Evolutionary conservation across 53 echinoderm and acorn worm genomes (phyloP), one percentile per base, ranked within the genome.

Genomic region (Paracentrotus lividus): DNA sequence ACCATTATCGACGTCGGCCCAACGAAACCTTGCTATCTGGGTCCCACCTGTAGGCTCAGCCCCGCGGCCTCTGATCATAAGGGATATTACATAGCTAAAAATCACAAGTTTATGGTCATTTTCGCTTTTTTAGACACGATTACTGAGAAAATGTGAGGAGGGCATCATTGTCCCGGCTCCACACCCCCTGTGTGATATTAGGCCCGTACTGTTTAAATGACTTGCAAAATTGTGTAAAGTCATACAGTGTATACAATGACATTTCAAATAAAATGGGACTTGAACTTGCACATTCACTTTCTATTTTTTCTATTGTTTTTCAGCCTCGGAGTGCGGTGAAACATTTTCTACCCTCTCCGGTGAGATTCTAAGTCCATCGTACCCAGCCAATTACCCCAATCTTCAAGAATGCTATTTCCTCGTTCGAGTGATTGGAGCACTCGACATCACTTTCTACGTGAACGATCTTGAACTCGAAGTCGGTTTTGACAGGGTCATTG

Each of bases 351-450:
- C 54, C 3, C 29, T 75, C 24, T 49, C 68, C 7, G 90, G 90
- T 15, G 90, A 69, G 36, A 72, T 90, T 8, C 49, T 49, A 15
- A 90, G 90, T 33, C 69, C 69, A 3, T 9, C 1, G 3, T 90
- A 90, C 23, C 90, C 90, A 49, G 53, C 23, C 13, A 13, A 90
- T 34, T 90, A 90, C 55, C 27, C 69, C 1, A 4, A 7, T 0
- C 20, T 14, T 14, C 49, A 33, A 18, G 6, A 36, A 8, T 96
- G 96, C 85, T 38, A 93, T 4, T 96, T 94, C 58, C 87, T 96
- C 29, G 53, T 96, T 6, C 88, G 96, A n/a, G 92, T 96, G 5
- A 81, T 93, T 57, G 95, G 96, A 56, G 96, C 96, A 8, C 26
- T 94, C 20, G 89, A 64, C 42, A 94, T 96, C 26, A 95, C 88